phyloP scores from a whole-genome alignment of 2,797 vertebrate species.

The Argya squamiceps region DNA sequence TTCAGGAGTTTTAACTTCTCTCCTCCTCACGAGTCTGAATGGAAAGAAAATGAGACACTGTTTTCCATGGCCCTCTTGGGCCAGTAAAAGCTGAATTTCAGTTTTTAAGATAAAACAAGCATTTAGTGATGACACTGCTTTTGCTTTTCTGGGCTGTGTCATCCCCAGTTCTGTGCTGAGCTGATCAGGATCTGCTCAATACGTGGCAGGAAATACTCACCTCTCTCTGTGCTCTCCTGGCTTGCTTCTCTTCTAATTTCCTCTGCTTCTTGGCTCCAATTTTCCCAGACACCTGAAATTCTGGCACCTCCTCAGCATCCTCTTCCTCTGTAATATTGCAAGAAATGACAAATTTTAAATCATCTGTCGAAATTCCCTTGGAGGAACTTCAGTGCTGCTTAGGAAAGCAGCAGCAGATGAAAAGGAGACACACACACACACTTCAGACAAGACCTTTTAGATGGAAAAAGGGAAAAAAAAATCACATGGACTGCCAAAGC shows the following conservation, averaged over 20 bases:
- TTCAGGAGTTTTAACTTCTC: neutral
- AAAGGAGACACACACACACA: neutral
- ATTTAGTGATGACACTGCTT: neutral
- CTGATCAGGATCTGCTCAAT: neutral
- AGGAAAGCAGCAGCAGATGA: neutral
- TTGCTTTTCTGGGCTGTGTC: neutral
- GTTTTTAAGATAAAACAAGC: neutral
- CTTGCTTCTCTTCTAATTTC: constrained; percentile 96
- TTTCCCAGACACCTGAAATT: constrained; percentile 80
- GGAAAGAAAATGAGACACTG: neutral
- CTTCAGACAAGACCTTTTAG: constrained; percentile 1
- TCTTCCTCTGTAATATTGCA: constrained; percentile 70
- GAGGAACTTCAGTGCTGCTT: neutral
- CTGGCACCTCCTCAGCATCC: constrained; percentile 75
- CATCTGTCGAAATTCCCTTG: fast-evolving
- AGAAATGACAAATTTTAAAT: neutral
- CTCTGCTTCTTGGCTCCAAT: constrained; percentile 94
- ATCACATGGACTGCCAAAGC: neutral
- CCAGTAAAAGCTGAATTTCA: neutral
- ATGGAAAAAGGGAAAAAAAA: neutral
- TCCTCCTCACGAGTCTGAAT: fast-evolving
- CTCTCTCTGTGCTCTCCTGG: constrained; percentile 92
- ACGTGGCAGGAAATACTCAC: constrained; percentile 73
- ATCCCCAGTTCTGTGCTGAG: neutral
- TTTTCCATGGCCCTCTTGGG: neutral